Percentiles rank a stretch among this genome's conserved stretches.
phyloP scores from a whole-genome alignment of 2,113 vertebrate genomes.

The Gopherus flavomarginatus region DNA sequence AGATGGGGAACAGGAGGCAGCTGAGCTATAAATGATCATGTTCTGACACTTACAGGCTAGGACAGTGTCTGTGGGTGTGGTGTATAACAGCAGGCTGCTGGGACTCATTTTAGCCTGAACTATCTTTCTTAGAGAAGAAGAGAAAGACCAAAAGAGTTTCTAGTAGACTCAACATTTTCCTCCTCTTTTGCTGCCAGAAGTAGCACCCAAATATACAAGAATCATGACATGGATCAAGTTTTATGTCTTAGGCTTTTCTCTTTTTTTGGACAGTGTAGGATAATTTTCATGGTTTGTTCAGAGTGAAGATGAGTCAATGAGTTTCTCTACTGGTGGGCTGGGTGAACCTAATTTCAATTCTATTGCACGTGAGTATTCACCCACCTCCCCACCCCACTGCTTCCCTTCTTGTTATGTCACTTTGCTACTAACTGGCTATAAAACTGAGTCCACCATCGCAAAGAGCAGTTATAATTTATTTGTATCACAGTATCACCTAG shows the following conservation, averaged over 20 bases:
- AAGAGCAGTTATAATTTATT: background rate
- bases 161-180: background rate
- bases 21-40: background rate
- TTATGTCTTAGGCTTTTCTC: background rate
- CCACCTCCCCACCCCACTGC: background rate
- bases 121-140: background rate
- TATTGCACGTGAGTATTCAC: rapidly evolving
- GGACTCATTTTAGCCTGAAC: background rate
- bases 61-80: background rate
- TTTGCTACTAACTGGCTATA: background rate
- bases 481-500: rapidly evolving
- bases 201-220: background rate
- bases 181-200: background rate
- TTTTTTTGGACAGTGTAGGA: background rate
- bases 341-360: background rate
- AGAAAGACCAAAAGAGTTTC: background rate
- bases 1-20: background rate
- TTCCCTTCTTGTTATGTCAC: rapidly evolving
- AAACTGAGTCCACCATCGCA: background rate
- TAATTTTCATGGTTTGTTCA: background rate
- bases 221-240: background rate
- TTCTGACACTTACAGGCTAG: background rate
- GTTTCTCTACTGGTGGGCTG: background rate
- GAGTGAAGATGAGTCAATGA: background rate
- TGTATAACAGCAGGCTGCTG: background rate